Evolutionary conservation across 2,113 vertebrate species (phyloP).

Genomic region (Atractosteus spatula): DNA sequence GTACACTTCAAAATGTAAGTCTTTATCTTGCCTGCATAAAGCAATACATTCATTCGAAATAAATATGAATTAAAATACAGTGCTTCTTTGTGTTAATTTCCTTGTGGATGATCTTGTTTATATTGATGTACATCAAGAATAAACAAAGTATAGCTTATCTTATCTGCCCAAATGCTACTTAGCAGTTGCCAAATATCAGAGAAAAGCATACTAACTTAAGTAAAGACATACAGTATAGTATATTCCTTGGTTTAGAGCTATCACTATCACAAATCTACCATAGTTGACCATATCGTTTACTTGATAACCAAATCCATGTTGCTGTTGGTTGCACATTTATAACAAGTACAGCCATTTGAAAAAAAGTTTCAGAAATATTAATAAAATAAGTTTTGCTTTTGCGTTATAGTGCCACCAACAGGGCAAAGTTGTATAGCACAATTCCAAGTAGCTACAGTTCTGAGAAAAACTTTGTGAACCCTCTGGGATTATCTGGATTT

Average conservation of each 20-base stretch:
- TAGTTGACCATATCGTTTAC: no score
- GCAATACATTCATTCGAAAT: slow-evolving; percentile 22
- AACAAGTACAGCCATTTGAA: no score
- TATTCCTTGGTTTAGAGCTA: neutral
- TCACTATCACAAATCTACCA: neutral
- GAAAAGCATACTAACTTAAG: neutral
- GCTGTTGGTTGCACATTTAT: no score
- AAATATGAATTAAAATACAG: slow-evolving; percentile 7
- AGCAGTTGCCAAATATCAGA: neutral
- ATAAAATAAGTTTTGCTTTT: neutral
- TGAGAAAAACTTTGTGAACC: no score
- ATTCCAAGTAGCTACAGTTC: no score
- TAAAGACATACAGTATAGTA: neutral
- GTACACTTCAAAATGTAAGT: slow-evolving; percentile 12
- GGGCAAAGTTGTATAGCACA: neutral
- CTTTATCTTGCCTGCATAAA: slow-evolving; percentile 22
- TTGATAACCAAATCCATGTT: no score
- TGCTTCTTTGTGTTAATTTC: neutral
- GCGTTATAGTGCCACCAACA: neutral
- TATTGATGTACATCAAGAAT: no score
- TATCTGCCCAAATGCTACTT: neutral
- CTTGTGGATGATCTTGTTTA: neutral
- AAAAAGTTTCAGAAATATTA: no score
- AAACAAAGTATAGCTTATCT: no score
- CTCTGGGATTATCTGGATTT: no score